Conservation (phyloP, 2,888 invertebrate species). For the Aleiodes alternator region DNA sequence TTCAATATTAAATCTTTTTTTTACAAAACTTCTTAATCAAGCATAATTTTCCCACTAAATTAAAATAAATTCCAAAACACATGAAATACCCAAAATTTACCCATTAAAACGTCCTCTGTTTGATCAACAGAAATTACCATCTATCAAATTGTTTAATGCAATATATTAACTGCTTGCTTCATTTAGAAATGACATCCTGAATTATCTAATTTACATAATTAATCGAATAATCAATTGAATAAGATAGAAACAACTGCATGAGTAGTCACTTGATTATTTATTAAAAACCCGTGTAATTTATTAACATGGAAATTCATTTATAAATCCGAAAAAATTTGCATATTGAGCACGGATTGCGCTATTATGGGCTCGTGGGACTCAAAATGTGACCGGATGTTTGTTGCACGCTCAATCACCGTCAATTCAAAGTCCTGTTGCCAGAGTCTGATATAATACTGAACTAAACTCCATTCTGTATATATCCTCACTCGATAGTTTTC, state of each 20-base stretch:
- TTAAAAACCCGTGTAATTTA: conserved; percentile 13
- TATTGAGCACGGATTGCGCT: conserved; percentile 12
- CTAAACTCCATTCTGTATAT: not conserved
- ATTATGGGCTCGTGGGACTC: conserved; percentile 11
- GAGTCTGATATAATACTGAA: conserved; percentile 25
- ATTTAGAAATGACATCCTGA: too few species aligned
- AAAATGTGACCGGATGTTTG: conserved; percentile 67
- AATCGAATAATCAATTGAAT: not conserved
- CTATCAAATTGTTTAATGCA: too few species aligned
- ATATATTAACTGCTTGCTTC: too few species aligned
- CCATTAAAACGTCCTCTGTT: too few species aligned
- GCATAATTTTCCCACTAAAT: not conserved
- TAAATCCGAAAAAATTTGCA: conserved; percentile 7
- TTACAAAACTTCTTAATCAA: conserved; percentile 12
- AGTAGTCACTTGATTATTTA: conserved; percentile 3
- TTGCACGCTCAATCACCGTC: conserved; percentile 66
- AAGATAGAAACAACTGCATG: not conserved
- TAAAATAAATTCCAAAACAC: too few species aligned
- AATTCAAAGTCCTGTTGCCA: conserved; percentile 61
- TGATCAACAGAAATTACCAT: too few species aligned
- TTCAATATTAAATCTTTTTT: not conserved
- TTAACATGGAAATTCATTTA: not conserved
- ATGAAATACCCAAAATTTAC: too few species aligned
- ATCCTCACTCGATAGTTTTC: conserved; percentile 8
- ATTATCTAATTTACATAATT: conserved; percentile 7